phyloP scores from a whole-genome alignment of 2,888 invertebrate genomes.

The Saturnia pavonia region DNA sequence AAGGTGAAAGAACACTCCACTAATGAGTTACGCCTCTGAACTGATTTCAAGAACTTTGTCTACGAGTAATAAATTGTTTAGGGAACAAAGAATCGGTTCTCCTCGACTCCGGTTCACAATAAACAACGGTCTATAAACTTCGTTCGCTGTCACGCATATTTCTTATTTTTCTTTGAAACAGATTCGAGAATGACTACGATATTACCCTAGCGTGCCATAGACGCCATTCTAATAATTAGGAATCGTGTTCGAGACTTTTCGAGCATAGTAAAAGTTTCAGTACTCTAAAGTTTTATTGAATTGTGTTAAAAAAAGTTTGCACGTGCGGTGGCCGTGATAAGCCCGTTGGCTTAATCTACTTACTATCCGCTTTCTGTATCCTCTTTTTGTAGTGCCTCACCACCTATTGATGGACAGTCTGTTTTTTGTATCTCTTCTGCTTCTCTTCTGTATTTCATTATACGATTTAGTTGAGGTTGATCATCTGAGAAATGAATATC shows the following conservation, averaged over 20 bases:
- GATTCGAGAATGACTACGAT: constrained; percentile 27
- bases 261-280: constrained; percentile 19
- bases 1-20: constrained; percentile 27
- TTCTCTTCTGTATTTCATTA: no score
- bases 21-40: constrained; percentile 45
- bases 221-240: constrained; percentile 70
- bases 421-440: no score
- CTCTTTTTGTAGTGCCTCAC: not conserved
- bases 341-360: not conserved
- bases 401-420: not conserved
- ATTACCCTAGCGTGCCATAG: constrained; percentile 54
- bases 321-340: not conserved
- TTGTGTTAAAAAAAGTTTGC: not conserved
- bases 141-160: constrained; percentile 55
- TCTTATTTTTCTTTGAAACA: constrained; percentile 71
- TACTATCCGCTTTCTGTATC: not conserved
- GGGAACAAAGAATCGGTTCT: constrained; percentile 65
- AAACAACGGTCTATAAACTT: constrained; percentile 66
- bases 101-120: constrained; percentile 53
- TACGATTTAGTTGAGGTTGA: no score
- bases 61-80: constrained; percentile 33
- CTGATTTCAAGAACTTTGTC: constrained; percentile 45
- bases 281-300: constrained; percentile 5
- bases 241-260: constrained; percentile 37
- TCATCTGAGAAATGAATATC: no score